These are phyloP conservation scores for Monochamus saltuarius DNA, from an alignment of 1,140 invertebrate species.

Conservation along the genomic window DNA sequence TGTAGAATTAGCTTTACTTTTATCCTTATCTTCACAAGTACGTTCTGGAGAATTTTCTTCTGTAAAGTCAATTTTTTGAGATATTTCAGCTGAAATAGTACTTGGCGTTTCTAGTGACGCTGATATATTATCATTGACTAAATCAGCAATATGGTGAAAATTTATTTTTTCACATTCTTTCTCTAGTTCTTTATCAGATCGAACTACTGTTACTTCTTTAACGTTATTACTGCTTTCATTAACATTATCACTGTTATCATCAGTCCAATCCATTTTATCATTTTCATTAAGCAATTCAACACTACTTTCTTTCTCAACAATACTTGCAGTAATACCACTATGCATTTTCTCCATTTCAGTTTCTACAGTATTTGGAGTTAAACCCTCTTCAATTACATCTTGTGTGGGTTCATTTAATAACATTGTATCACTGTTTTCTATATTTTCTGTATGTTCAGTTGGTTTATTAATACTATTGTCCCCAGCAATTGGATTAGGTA, in stretches of 20 bases:
- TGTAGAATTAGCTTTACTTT: not conserved
- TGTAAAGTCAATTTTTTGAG: not conserved
- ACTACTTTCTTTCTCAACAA: not conserved
- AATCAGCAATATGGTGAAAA: conserved; percentile 6
- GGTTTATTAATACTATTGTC: not conserved
- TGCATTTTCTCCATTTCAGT: conserved; percentile 9
- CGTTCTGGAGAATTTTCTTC: not conserved
- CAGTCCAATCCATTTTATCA: not conserved
- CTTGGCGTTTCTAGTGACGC: conserved; percentile 1
- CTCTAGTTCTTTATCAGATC: conserved; percentile 12
- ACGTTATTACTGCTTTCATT: not conserved
- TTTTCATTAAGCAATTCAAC: not conserved
- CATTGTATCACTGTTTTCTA: not conserved
- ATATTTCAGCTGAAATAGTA: not conserved
- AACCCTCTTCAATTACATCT: not conserved
- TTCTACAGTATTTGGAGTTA: not conserved
- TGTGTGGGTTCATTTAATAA: not conserved
- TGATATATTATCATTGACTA: conserved; percentile 7
- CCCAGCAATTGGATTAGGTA: not conserved
- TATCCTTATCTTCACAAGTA: not conserved
- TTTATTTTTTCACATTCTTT: not conserved
- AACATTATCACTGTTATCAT: not conserved
- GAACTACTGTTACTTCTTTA: not conserved
- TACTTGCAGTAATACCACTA: not conserved
- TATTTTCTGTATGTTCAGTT: not conserved